Base-by-base conservation (phyloP, 2,888 invertebrate genomes). In the Latheticus oryzae region DNA sequence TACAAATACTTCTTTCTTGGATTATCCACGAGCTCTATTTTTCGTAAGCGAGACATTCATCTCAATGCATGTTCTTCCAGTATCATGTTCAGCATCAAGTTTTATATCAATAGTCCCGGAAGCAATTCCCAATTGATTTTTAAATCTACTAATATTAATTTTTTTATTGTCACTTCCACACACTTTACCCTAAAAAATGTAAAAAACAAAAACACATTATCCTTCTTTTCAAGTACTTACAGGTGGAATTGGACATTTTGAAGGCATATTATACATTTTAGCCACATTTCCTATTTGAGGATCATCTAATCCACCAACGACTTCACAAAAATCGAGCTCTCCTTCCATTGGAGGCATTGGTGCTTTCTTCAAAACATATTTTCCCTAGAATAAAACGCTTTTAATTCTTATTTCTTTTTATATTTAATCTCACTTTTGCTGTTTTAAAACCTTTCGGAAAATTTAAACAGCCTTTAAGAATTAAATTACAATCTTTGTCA, bases 401-500 rank as follows among this genome's bases (percentile, higher is more conserved):
- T 60, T 23, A 21, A 7, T 23, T 30, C 30, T 12, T 16, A n/a
- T n/a, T n/a, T n/a, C n/a, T n/a, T n/a, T n/a, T n/a, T n/a, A 3
- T 5, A 5, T 1, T 24, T 24, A 24, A 1, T 24, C 12, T 9
- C 66, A 77, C 77, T 60, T 70, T 60, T 3, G 81, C 79, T 1
- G 77, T 77, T 17, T 58, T 66, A 30, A 81, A 80, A 0, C 74
- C 73, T 65, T 80, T 80, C 11, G 76, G 62, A 8, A 71, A 76
- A 1, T 60, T 63, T 1, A 80, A 62, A 63, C 82, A 82, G 9
- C 81, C 82, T 1, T 51, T 60, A 2, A 79, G 74, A 2, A 80
- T 65, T 2, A 82, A 30, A 60, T 81, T 79, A 63, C 82, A 82
- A 55, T 81, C 78, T 43, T 79, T 78, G 45, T 74, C 73, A 24